Evolutionary conservation across 1,140 invertebrate species (phyloP).

Genomic region (Drosophila parvula): DNA sequence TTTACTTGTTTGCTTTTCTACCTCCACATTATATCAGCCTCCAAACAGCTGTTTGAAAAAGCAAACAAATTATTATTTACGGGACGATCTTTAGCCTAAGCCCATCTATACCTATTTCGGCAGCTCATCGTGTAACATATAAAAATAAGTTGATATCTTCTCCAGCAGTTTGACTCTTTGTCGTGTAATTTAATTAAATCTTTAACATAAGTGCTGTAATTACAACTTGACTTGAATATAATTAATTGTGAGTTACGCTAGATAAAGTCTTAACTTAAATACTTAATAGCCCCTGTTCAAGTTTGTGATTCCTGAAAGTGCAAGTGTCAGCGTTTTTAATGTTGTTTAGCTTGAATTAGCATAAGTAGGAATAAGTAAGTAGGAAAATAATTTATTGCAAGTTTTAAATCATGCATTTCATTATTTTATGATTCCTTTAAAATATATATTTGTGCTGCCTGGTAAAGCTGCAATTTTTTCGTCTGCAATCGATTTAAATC

Average conservation of each 20-base stretch:
- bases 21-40: slow-evolving; percentile 2
- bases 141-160: neutral
- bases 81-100: slow-evolving; percentile 34
- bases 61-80: slow-evolving; percentile 34
- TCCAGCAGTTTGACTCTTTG: neutral
- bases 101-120: slow-evolving; percentile 9
- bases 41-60: slow-evolving; percentile 44
- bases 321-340: neutral
- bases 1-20: slow-evolving; percentile 25
- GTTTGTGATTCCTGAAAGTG: neutral
- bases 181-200: neutral
- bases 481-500: too few species aligned
- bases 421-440: too few species aligned
- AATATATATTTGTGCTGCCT: too few species aligned
- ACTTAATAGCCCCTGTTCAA: too few species aligned
- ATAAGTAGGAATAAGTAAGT: too few species aligned
- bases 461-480: too few species aligned
- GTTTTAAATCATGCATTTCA: too few species aligned
- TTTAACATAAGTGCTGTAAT: neutral
- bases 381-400: too few species aligned
- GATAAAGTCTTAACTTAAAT: neutral
- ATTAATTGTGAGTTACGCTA: neutral
- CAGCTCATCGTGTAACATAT: slow-evolving; percentile 2
- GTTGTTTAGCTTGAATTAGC: neutral
- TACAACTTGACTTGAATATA: neutral